Conservation (phyloP, 92 coral and sea anemone species). For the Paragorgia papillata region DNA sequence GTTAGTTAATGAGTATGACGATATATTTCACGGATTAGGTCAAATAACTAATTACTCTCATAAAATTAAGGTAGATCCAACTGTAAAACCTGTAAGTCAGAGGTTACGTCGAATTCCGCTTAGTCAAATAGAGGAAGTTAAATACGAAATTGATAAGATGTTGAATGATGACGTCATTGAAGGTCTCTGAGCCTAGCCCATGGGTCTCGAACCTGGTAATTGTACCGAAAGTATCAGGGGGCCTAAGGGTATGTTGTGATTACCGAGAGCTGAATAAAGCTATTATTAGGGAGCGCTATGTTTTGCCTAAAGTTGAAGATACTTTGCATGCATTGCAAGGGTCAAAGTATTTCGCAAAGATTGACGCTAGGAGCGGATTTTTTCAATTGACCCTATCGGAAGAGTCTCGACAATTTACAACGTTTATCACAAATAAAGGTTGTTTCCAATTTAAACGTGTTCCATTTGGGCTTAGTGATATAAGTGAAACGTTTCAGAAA, state of each 20-base stretch:
- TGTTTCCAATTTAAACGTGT: slow-evolving; percentile 43
- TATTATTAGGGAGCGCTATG: slow-evolving; percentile 48
- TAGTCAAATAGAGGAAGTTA: slow-evolving; percentile 45
- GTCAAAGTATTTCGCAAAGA: no score
- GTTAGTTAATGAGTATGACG: slow-evolving; percentile 32
- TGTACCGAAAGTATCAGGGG: slow-evolving; percentile 53
- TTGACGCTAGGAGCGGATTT: no score
- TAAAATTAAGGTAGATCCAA: slow-evolving; percentile 33
- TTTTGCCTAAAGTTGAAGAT: slow-evolving; percentile 1
- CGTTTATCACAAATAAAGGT: no score
- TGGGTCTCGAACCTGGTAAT: slow-evolving; percentile 52
- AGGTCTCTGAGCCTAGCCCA: slow-evolving; percentile 46
- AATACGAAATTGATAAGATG: not conserved
- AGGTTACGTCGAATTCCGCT: slow-evolving; percentile 37
- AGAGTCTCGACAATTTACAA: no score
- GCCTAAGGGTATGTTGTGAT: slow-evolving; percentile 43
- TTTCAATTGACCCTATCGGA: no score
- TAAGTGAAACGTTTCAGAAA: slow-evolving; percentile 53
- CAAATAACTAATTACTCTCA: slow-evolving; percentile 5
- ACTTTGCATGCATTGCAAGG: no score
- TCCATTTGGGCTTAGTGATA: slow-evolving; percentile 53
- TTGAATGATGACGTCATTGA: slow-evolving; percentile 33
- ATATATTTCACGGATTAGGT: slow-evolving; percentile 46
- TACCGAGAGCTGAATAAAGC: slow-evolving; percentile 52
- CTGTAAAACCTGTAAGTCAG: slow-evolving; percentile 47